These are phyloP conservation scores for Mirza zaza DNA, from an alignment of 2,113 vertebrate genomes.

Conservation along the genomic window DNA sequence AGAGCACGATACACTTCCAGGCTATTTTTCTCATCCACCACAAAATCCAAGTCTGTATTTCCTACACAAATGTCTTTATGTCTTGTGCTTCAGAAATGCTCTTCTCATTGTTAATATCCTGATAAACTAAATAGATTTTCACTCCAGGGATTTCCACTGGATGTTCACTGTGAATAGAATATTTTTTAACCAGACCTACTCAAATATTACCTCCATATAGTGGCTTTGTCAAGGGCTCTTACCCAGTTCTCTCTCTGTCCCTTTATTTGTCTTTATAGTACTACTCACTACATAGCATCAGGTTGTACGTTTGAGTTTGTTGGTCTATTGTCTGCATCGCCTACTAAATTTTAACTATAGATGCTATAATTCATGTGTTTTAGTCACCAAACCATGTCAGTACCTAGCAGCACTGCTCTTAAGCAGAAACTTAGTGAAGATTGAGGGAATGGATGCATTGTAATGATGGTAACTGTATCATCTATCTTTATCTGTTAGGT, in stretches of 20 bases:
- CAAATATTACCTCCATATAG: background rate
- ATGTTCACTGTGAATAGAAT: background rate
- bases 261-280: background rate
- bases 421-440: background rate
- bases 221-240: background rate
- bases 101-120: background rate
- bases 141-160: no score
- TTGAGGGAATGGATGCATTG: background rate
- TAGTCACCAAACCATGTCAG: background rate
- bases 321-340: background rate
- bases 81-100: background rate
- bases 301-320: background rate
- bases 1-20: background rate
- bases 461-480: background rate
- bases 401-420: background rate
- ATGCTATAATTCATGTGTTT: background rate
- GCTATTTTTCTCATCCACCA: fast-evolving
- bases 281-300: background rate
- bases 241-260: background rate
- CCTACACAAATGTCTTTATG: background rate
- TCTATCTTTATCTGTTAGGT: background rate
- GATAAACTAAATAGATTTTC: background rate
- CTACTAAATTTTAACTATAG: background rate
- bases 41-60: background rate
- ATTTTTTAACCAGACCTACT: background rate